Percentiles rank a stretch among this genome's conserved stretches.
These are phyloP conservation scores for Nemapogon koenigi DNA, from an alignment of 2,888 invertebrate species.

Conservation along the genomic window DNA sequence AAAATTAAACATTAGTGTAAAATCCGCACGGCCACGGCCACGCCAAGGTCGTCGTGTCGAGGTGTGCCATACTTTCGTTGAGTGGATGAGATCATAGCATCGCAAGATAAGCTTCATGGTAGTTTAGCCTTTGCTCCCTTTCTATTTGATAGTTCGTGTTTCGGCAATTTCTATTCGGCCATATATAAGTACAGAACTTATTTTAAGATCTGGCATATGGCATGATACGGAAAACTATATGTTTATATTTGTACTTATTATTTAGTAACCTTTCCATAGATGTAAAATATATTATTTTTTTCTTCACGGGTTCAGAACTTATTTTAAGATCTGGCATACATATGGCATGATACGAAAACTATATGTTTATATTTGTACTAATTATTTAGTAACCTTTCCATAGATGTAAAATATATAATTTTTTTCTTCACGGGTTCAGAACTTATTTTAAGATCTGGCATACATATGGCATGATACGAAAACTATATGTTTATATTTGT, in stretches of 20 bases:
- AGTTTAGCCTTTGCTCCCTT: too few relatives aligned
- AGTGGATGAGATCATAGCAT: too few relatives aligned
- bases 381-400: background rate
- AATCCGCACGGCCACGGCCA: slow-evolving; percentile 14
- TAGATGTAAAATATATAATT: background rate
- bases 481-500: background rate
- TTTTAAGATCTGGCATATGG: too few relatives aligned
- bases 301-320: background rate
- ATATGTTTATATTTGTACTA: background rate
- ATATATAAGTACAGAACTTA: too few relatives aligned
- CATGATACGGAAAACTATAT: background rate
- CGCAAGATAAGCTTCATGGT: too few relatives aligned
- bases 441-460: too few relatives aligned
- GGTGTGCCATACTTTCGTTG: slow-evolving; percentile 17
- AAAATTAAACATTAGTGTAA: too few relatives aligned
- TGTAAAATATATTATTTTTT: background rate
- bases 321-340: too few relatives aligned
- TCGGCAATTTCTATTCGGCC: too few relatives aligned
- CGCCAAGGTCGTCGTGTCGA: slow-evolving; percentile 10
- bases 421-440: background rate
- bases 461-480: background rate
- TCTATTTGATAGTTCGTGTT: too few relatives aligned
- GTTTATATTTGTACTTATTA: background rate
- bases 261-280: background rate
- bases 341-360: background rate